These are phyloP conservation scores for Galbula dea DNA, from an alignment of 2,113 vertebrate species.

Conservation along the genomic window DNA sequence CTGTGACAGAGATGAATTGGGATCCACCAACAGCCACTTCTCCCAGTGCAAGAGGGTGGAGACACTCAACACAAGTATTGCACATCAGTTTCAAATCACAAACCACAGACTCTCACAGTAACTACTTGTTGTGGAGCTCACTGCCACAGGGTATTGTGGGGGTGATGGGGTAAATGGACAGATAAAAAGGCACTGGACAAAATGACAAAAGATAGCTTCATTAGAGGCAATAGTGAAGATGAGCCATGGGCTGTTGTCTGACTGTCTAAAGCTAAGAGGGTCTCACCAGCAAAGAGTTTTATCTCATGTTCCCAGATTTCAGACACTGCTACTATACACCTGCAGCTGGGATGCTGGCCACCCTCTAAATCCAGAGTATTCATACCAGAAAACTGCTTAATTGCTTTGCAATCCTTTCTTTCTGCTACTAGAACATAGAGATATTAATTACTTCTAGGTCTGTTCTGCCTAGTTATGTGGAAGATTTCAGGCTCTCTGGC, in stretches of 20 bases:
- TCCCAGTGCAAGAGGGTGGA: not conserved
- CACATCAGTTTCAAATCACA: not conserved
- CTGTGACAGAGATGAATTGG: not conserved
- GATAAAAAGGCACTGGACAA: not conserved
- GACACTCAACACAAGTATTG: not conserved
- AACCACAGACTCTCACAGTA: not conserved
- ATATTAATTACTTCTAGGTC: not conserved
- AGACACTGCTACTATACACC: not conserved
- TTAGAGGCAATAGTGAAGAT: not conserved
- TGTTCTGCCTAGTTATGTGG: not conserved
- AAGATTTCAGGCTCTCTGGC: not conserved
- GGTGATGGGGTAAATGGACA: not conserved
- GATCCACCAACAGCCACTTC: not conserved
- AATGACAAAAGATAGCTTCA: not conserved
- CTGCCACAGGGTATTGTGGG: not conserved
- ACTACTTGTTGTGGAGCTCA: not conserved
- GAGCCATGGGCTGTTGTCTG: not conserved
- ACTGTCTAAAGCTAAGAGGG: not conserved
- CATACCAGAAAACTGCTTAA: not conserved
- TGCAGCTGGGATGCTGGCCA: not conserved
- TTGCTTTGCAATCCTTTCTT: not conserved
- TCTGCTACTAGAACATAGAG: not conserved
- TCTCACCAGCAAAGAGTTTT: not conserved
- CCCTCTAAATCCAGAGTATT: not conserved
- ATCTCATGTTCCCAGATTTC: not conserved